phyloP scores from a whole-genome alignment of 2,888 invertebrate species.

The Sinohyriopsis cumingii region DNA sequence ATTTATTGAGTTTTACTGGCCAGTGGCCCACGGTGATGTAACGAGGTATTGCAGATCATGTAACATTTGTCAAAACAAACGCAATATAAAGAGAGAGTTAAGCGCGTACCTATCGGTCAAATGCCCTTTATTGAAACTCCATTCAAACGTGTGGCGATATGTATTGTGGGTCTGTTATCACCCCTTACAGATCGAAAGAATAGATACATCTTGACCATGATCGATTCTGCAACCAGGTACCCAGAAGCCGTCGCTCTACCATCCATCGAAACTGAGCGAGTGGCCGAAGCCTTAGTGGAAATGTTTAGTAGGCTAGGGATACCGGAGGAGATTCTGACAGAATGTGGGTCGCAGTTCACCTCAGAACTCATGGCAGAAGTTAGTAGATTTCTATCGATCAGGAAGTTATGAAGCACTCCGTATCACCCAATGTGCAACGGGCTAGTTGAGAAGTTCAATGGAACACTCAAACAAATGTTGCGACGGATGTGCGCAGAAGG shows the following conservation, averaged over 20 bases:
- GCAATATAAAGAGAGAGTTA: conserved; percentile 22
- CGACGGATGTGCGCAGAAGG: conserved; percentile 22
- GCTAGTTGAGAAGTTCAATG: conserved; percentile 38
- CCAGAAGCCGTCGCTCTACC: conserved; percentile 18
- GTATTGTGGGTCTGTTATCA: conserved; percentile 31
- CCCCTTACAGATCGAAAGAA: conserved; percentile 14
- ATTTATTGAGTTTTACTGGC: conserved; percentile 33
- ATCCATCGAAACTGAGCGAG: conserved; percentile 19
- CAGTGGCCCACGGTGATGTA: conserved; percentile 21
- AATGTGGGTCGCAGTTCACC: conserved; percentile 35
- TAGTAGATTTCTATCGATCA: conserved; percentile 22
- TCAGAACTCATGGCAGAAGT: conserved; percentile 37
- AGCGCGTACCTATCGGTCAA: conserved; percentile 21
- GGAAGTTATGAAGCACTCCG: conserved; percentile 25
- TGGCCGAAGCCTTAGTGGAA: conserved; percentile 25
- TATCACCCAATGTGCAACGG: conserved; percentile 39
- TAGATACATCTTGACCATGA: conserved; percentile 26
- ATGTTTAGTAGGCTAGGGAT: conserved; percentile 21
- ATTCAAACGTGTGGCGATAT: conserved; percentile 29
- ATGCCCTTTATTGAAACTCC: conserved; percentile 40
- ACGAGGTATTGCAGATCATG: conserved; percentile 26
- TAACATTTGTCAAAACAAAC: conserved; percentile 28
- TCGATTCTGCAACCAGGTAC: conserved; percentile 21
- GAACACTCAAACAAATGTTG: conserved; percentile 37
- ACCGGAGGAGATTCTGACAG: conserved; percentile 26